Percentiles rank a stretch among this genome's conserved stretches.
These are phyloP conservation scores for Tiphia femorata DNA, from an alignment of 2,888 invertebrate species.

Conservation along the genomic window DNA sequence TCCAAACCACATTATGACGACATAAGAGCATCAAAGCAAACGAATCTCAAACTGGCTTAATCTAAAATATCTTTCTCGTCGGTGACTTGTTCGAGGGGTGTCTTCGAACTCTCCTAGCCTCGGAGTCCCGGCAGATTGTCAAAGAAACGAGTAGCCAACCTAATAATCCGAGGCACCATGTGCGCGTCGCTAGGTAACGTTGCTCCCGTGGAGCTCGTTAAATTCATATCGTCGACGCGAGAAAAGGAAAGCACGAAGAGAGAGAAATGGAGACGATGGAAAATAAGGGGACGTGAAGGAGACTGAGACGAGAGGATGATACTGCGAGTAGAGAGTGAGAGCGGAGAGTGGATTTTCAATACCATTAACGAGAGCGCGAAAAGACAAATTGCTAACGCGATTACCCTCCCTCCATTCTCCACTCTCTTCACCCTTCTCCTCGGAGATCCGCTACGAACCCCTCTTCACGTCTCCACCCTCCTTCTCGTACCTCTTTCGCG, in stretches of 20 bases:
- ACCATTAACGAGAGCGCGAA: conserved; percentile 11
- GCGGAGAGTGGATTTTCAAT: conserved; percentile 6
- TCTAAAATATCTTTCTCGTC: too few relatives aligned
- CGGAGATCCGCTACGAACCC: too few relatives aligned
- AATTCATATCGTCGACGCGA: conserved; percentile 1
- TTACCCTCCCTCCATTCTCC: conserved; percentile 19
- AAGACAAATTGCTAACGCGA: conserved; percentile 20
- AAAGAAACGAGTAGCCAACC: neutral
- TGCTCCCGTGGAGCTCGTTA: neutral
- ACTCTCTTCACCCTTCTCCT: neutral
- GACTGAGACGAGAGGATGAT: too few relatives aligned
- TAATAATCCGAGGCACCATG: neutral
- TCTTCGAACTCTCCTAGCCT: neutral
- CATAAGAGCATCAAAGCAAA: too few relatives aligned
- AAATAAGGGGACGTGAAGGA: too few relatives aligned
- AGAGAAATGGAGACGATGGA: too few relatives aligned
- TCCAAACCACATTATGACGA: too few relatives aligned
- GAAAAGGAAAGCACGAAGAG: too few relatives aligned
- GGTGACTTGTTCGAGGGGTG: too few relatives aligned
- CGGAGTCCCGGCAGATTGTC: neutral
- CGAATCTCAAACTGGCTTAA: too few relatives aligned
- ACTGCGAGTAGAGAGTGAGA: too few relatives aligned
- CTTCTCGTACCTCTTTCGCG: conserved; percentile 9
- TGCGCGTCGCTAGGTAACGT: neutral
- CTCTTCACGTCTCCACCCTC: conserved; percentile 8